phyloP scores from a whole-genome alignment of 2,888 invertebrate genomes.

The Dynastes tityus region DNA sequence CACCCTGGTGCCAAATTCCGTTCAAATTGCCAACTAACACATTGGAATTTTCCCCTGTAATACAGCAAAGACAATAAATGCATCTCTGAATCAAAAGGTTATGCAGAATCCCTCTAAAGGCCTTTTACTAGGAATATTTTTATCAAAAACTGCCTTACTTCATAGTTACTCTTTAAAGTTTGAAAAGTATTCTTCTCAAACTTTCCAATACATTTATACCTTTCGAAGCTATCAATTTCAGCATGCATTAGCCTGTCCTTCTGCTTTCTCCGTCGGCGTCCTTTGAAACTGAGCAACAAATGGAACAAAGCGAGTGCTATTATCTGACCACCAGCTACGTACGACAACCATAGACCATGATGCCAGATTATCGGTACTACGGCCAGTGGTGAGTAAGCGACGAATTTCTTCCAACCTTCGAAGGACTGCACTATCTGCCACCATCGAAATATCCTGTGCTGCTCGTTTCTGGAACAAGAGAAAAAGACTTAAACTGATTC shows the following conservation, averaged over 20 bases:
- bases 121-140: too few species aligned
- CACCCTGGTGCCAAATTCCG: too few species aligned
- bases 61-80: too few species aligned
- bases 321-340: constrained; percentile 71
- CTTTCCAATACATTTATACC: constrained; percentile 58
- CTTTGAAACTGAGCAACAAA: constrained; percentile 65
- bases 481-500: constrained; percentile 34
- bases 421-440: constrained; percentile 66
- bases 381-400: constrained; percentile 66
- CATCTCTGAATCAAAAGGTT: too few species aligned
- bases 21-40: too few species aligned
- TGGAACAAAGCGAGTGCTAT: constrained; percentile 70
- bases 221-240: constrained; percentile 69
- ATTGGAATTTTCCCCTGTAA: too few species aligned
- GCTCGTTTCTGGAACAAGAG: constrained; percentile 62
- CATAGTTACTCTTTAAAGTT: too few species aligned
- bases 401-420: constrained; percentile 67
- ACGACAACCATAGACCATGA: constrained; percentile 72
- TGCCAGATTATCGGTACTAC: constrained; percentile 67
- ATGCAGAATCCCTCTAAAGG: too few species aligned
- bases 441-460: constrained; percentile 65
- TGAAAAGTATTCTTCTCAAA: too few species aligned
- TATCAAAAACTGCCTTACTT: too few species aligned
- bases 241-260: constrained; percentile 65
- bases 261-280: constrained; percentile 62